Base-by-base conservation (phyloP, 2,113 vertebrate genomes). In the Epinephelus moara region DNA sequence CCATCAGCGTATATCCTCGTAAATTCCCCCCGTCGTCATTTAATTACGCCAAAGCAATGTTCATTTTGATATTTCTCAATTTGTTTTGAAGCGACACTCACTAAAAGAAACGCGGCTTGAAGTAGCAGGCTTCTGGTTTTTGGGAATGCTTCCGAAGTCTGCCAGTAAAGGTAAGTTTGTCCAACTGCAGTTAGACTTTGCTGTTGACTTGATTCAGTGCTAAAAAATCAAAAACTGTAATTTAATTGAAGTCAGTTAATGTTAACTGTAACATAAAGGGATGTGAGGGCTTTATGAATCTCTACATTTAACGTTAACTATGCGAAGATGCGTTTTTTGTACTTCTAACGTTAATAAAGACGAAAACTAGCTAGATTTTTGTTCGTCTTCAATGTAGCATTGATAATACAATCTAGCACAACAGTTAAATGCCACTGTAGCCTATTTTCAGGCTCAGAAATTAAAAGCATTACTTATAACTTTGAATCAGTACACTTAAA, bases 111-210 rank as follows among this genome's bases (percentile, higher is more conserved):
- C 69, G 75, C 80, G 85, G 25, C 53, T 78, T 80, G 47, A 81
- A 85, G 85, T 64, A 70, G 49, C 60, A 56, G 74, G 55, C 74
- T 82, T 53, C 70, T 60, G 75, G 2, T 60, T 76, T 81, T 83
- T 71, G 91, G 92, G 92, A 92, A 95, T 95, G 93, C 80, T 89
- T 92, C 87, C 80, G 80, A 88, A 30, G 88, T 84, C 83, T 88
- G 81, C 81, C 40, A 27, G 62, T 47, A 72, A 94, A 93, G 91
- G 94, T 95, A 87, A 30, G 91, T 89, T 62, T 45, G 69, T 70
- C 63, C 71, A 69, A 63, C 77, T 82, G 55, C 45, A 75, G 50
- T 4, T 11, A 80, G n/a, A 42, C 55, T 68, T 71, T 12, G 18
- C 12, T 23, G 6, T 30, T 62, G 2, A 27, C 4, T 10, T 57